These are phyloP conservation scores for Coregonus sp. DNA, from an alignment of 2,797 vertebrate genomes.

Conservation along the genomic window DNA sequence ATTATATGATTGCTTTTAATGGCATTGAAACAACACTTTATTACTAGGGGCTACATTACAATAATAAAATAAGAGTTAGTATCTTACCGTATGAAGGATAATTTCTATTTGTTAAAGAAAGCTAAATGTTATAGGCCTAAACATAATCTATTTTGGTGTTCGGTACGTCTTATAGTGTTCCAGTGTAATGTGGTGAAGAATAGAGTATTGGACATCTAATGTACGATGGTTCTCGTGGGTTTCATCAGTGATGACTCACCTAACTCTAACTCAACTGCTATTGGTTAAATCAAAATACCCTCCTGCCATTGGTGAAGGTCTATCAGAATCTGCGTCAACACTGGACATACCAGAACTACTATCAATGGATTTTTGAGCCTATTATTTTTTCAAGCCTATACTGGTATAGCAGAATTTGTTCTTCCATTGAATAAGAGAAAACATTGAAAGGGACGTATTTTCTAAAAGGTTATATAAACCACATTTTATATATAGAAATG, in stretches of 20 bases:
- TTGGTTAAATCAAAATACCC: neutral
- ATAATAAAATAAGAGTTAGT: neutral
- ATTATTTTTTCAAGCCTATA: neutral
- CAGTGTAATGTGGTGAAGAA: neutral
- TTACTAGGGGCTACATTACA: neutral
- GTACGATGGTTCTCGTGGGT: neutral
- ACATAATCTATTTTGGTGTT: neutral
- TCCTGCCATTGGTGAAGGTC: slow-evolving; percentile 6
- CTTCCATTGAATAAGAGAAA: neutral
- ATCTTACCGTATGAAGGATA: neutral
- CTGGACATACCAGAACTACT: neutral
- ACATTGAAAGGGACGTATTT: neutral
- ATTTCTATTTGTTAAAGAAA: neutral
- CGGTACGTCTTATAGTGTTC: neutral
- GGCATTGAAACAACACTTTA: neutral
- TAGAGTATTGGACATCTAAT: neutral
- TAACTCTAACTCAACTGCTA: neutral
- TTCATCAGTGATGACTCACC: neutral
- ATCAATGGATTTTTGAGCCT: neutral
- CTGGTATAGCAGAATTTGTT: neutral
- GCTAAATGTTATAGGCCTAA: neutral
- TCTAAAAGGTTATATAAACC: neutral
- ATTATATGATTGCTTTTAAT: neutral
- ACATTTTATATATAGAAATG: neutral
- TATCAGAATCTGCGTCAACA: neutral